Evolutionary conservation across 2,797 vertebrate genomes (phyloP).

Genomic region (Muscicapa comitata): DNA sequence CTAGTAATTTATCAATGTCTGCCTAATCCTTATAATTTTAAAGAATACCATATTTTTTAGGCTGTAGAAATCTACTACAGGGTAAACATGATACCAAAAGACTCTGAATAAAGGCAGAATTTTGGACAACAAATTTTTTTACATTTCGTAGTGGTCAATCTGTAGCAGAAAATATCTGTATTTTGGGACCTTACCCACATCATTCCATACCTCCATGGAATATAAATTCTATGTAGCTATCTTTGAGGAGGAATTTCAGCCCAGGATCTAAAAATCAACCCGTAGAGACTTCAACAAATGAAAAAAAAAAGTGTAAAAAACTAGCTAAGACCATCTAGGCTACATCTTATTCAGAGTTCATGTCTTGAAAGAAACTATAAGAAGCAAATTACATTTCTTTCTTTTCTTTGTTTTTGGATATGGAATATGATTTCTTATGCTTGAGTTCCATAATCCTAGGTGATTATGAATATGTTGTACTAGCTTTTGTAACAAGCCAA

Average conservation of each 20-base stretch:
- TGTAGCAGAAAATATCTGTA: background rate
- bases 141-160: background rate
- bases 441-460: background rate
- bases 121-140: background rate
- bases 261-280: background rate
- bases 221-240: background rate
- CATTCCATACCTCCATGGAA: background rate
- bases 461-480: constrained; percentile 5
- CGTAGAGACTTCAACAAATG: background rate
- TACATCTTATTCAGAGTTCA: background rate
- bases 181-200: background rate
- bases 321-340: background rate
- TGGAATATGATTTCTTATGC: background rate
- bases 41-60: background rate
- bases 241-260: background rate
- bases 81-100: background rate
- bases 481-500: background rate
- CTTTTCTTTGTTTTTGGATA: background rate
- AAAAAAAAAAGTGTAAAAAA: background rate
- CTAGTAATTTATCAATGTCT: background rate
- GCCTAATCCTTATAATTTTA: background rate
- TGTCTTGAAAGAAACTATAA: background rate
- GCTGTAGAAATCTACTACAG: background rate
- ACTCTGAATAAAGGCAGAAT: background rate
- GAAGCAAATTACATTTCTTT: background rate